Conservation (phyloP, 2,797 vertebrate genomes). For the Novumbra hubbsi region DNA sequence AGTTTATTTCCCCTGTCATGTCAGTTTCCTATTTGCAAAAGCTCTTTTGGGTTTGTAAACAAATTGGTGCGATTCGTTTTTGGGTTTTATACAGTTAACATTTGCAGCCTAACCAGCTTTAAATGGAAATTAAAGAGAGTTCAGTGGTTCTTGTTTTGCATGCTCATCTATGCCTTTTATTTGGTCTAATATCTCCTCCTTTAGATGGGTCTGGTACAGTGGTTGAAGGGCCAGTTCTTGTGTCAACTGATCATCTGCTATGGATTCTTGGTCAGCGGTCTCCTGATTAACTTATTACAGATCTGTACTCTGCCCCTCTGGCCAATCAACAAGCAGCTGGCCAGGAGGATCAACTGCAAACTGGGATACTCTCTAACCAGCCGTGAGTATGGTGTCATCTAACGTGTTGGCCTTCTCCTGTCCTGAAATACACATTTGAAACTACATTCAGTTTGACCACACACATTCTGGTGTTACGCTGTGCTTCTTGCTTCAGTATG, state of each 20-base stretch:
- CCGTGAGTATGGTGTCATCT: slow-evolving; percentile 79
- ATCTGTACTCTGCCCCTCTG: slow-evolving; percentile 86
- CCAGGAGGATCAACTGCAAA: slow-evolving; percentile 88
- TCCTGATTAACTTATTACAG: slow-evolving; percentile 89
- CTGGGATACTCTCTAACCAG: slow-evolving; percentile 89
- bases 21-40: background rate
- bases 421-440: background rate
- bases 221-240: slow-evolving; percentile 91
- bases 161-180: background rate
- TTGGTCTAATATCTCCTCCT: background rate
- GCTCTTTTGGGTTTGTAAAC: too few relatives aligned
- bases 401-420: background rate
- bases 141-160: background rate
- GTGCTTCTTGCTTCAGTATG: too few relatives aligned
- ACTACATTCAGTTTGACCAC: too few relatives aligned
- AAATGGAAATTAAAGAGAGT: background rate
- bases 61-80: too few relatives aligned
- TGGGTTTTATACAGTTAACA: background rate
- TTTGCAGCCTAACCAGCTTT: background rate
- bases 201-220: slow-evolving; percentile 81
- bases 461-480: too few relatives aligned
- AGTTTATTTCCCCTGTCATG: background rate
- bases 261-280: slow-evolving; percentile 89
- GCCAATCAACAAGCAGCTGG: slow-evolving; percentile 88
- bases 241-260: slow-evolving; percentile 90